A percentile compares a stretch with the other conserved stretches of the same genome.
phyloP scores from a whole-genome alignment of 2,113 vertebrate genomes.

The Myiopsitta monachus region DNA sequence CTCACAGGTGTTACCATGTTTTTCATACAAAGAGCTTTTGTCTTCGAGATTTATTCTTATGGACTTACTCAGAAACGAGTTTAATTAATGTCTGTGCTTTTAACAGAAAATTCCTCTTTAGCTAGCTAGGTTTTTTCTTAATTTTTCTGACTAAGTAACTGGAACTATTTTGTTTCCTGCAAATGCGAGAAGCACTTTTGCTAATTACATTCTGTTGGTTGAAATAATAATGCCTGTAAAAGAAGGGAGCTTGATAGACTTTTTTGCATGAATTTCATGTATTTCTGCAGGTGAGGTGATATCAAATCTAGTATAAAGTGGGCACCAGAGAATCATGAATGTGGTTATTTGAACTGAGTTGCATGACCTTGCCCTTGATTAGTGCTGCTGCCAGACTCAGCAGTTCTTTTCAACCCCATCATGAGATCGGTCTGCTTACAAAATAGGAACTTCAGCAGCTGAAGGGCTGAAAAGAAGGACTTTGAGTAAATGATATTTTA shows the following conservation, averaged over 20 bases:
- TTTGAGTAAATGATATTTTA: not conserved
- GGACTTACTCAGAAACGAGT: not conserved
- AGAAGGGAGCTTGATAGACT: not conserved
- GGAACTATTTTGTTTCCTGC: slow-evolving; percentile 1
- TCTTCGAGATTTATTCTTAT: slow-evolving; percentile 6
- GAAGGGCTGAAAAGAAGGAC: not conserved
- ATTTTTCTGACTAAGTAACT: not conserved
- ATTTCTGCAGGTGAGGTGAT: not conserved
- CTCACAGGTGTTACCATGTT: not conserved
- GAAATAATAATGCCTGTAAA: not conserved
- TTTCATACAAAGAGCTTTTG: not conserved
- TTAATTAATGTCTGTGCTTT: slow-evolving; percentile 23
- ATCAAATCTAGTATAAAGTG: not conserved
- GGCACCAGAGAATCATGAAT: not conserved
- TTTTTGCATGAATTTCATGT: not conserved
- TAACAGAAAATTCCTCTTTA: slow-evolving; percentile 10
- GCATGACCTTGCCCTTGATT: not conserved
- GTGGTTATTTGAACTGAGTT: not conserved
- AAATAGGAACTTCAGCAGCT: not conserved
- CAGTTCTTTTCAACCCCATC: not conserved
- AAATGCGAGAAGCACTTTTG: not conserved
- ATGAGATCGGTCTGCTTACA: not conserved
- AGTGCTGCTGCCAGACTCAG: not conserved
- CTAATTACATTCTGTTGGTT: slow-evolving; percentile 6
- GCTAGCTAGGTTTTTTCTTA: not conserved